A percentile compares a stretch with the other conserved stretches of the same genome.
phyloP scores from a whole-genome alignment of 1,140 invertebrate genomes.

The Drosophila ironensis region DNA sequence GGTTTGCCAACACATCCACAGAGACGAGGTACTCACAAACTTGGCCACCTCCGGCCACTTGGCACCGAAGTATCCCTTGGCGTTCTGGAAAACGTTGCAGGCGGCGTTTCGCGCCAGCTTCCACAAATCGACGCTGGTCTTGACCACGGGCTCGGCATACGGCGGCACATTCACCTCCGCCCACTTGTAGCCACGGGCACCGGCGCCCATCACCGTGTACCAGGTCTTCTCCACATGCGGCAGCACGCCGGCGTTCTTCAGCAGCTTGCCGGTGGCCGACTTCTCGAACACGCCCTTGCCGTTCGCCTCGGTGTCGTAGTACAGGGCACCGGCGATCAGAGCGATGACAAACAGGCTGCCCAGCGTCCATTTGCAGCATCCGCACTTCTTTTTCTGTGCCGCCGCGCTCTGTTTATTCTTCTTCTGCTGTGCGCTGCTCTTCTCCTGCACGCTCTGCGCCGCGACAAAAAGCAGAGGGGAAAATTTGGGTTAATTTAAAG shows the following conservation, averaged over 20 bases:
- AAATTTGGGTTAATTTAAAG: neutral
- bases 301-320: conserved; percentile 77
- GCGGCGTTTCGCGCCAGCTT: conserved; percentile 83
- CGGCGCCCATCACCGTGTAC: conserved; percentile 83
- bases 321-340: conserved; percentile 82
- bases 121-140: conserved; percentile 84
- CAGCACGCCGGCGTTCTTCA: conserved; percentile 85
- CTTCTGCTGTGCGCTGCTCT: conserved; percentile 76
- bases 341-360: conserved; percentile 83
- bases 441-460: conserved; percentile 67
- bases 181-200: conserved; percentile 85
- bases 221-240: conserved; percentile 85
- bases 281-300: conserved; percentile 79
- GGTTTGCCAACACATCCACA: conserved; percentile 38
- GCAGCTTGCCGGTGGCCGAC: conserved; percentile 83
- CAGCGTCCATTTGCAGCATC: conserved; percentile 84
- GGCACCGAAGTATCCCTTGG: conserved; percentile 82
- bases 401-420: conserved; percentile 65
- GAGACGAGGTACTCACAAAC: conserved; percentile 83
- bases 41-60: conserved; percentile 85
- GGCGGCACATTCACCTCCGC: conserved; percentile 86
- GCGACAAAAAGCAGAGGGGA: too few relatives aligned
- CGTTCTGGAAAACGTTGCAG: conserved; percentile 83
- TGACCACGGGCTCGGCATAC: conserved; percentile 85
- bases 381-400: conserved; percentile 73